Evolutionary conservation across 2,113 vertebrate genomes (phyloP).

Genomic region (Salvelinus namaycush): DNA sequence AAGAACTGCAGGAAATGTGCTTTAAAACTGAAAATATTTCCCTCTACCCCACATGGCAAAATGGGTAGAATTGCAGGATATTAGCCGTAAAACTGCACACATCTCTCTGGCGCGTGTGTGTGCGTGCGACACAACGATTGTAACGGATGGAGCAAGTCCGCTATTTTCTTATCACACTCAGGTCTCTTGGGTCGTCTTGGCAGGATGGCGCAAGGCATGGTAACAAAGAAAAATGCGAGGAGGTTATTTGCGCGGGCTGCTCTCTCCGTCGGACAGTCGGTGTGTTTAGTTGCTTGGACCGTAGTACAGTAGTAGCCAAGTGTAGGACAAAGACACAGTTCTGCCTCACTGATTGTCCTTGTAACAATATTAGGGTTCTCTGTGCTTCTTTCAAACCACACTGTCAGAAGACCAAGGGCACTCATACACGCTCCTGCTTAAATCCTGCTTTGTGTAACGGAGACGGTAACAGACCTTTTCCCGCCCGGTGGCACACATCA

Average conservation of each 20-base stretch:
- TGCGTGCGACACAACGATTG: not conserved
- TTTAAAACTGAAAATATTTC: not conserved
- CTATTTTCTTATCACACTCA: not conserved
- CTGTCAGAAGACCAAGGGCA: not conserved
- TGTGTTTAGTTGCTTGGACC: not conserved
- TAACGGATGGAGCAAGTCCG: not conserved
- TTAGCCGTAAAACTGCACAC: no score
- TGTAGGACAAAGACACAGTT: not conserved
- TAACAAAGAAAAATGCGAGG: not conserved
- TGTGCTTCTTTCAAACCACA: not conserved
- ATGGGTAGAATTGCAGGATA: constrained; percentile 20
- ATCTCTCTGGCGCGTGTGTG: constrained; percentile 13
- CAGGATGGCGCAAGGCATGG: no score
- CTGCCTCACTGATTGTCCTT: no score
- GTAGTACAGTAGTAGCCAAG: not conserved
- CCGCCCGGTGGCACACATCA: not conserved
- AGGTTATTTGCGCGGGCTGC: no score
- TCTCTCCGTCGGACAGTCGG: no score
- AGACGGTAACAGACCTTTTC: not conserved
- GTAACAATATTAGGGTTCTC: not conserved
- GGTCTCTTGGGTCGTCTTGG: not conserved
- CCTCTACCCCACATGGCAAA: constrained; percentile 7
- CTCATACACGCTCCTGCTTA: not conserved
- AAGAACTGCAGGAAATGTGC: no score
- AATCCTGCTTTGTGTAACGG: not conserved